Conservation (phyloP, 2,797 vertebrate species). For the Urophycis tenuis region DNA sequence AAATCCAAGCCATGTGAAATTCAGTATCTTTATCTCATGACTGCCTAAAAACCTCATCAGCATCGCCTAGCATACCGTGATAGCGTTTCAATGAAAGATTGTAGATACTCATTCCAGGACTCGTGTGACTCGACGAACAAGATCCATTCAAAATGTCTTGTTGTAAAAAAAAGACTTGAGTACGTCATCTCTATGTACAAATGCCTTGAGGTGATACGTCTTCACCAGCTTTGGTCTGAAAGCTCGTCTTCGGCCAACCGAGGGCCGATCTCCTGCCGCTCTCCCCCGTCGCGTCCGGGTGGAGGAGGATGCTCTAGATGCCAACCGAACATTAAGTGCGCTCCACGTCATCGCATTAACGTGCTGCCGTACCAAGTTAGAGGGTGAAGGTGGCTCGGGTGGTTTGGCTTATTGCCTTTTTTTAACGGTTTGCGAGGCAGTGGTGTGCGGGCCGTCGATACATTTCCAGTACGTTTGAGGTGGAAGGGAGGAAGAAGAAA, state of each 20-base stretch:
- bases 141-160: neutral
- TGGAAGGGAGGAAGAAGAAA: no score
- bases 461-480: constrained; percentile 1
- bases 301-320: neutral
- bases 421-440: neutral
- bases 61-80: neutral
- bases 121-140: neutral
- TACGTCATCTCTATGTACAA: neutral
- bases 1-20: constrained; percentile 6
- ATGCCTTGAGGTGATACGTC: neutral
- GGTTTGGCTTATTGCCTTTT: neutral
- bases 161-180: neutral
- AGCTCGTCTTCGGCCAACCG: neutral
- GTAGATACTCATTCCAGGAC: neutral
- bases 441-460: neutral
- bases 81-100: neutral
- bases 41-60: constrained; percentile 10
- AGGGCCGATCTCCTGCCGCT: no score
- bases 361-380: neutral
- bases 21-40: constrained; percentile 19
- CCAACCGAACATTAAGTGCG: no score
- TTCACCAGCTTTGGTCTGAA: neutral
- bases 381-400: neutral
- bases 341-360: neutral
- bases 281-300: neutral